phyloP scores from a whole-genome alignment of 2,888 invertebrate species.

The Harpalus rubripes region DNA sequence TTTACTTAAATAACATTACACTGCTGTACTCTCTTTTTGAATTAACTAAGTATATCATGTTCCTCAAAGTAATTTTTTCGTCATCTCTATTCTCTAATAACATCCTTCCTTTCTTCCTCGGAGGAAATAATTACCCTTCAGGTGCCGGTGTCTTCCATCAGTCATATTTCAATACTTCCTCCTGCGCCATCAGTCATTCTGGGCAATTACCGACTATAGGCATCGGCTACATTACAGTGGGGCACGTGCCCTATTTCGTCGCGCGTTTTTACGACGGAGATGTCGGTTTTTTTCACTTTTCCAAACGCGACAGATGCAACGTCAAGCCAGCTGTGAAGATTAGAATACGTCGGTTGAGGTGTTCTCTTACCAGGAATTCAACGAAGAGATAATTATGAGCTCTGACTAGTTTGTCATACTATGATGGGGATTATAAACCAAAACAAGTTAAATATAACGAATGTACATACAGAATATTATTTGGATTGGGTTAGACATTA shows the following conservation, averaged over 20 bases:
- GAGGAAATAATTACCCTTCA: neutral
- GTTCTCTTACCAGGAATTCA: conserved; percentile 2
- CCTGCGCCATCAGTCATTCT: neutral
- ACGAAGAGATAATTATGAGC: neutral
- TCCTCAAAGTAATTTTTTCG: neutral
- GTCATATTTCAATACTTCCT: conserved; percentile 2
- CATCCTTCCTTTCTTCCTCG: neutral
- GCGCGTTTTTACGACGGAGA: neutral
- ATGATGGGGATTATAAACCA: neutral
- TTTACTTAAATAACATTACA: too few relatives aligned
- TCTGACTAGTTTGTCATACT: neutral
- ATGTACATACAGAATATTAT: neutral
- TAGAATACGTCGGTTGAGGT: neutral
- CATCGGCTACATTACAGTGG: neutral
- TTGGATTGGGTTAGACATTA: neutral
- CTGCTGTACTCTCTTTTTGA: neutral
- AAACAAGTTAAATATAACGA: neutral
- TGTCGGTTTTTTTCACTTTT: neutral
- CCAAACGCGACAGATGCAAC: conserved; percentile 4
- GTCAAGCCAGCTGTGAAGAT: neutral
- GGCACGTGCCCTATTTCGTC: conserved; percentile 1
- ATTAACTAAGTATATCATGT: neutral
- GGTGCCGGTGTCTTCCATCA: neutral
- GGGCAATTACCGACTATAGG: neutral
- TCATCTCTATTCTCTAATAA: neutral